Evolutionary conservation across 2,888 invertebrate species (phyloP).

Genomic region (Nycteola revayana): DNA sequence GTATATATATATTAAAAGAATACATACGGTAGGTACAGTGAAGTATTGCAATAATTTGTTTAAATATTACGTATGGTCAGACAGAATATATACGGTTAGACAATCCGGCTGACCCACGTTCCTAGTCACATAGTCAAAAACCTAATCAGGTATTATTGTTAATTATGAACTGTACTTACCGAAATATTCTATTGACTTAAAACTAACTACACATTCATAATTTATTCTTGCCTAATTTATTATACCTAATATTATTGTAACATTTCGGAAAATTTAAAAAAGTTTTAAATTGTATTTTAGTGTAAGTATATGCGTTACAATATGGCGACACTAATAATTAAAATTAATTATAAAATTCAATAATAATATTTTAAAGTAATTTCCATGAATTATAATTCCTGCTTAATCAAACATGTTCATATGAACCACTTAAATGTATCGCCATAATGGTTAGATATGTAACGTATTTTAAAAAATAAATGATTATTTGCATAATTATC

Average conservation of each 20-base stretch:
- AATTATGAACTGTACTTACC: conserved; percentile 34
- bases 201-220: conserved; percentile 9
- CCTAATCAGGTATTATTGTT: conserved; percentile 9
- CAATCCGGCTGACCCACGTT: conserved; percentile 25
- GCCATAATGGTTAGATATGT: too few species aligned
- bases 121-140: conserved; percentile 28
- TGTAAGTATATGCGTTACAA: conserved; percentile 2
- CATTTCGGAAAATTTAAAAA: not conserved
- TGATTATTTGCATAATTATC: conserved; percentile 11
- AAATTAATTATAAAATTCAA: conserved; percentile 13
- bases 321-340: conserved; percentile 6
- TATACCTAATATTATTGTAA: too few species aligned
- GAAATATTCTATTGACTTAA: too few species aligned
- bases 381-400: too few species aligned
- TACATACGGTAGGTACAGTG: conserved; percentile 43
- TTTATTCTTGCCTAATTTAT: conserved; percentile 25
- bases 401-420: too few species aligned
- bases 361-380: too few species aligned
- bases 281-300: conserved; percentile 18
- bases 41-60: conserved; percentile 28
- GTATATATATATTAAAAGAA: conserved; percentile 4
- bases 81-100: not conserved
- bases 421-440: conserved; percentile 7
- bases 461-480: too few species aligned
- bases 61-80: conserved; percentile 14